These are phyloP conservation scores for Mugil cephalus DNA, from an alignment of 2,113 vertebrate genomes.

Conservation along the genomic window DNA sequence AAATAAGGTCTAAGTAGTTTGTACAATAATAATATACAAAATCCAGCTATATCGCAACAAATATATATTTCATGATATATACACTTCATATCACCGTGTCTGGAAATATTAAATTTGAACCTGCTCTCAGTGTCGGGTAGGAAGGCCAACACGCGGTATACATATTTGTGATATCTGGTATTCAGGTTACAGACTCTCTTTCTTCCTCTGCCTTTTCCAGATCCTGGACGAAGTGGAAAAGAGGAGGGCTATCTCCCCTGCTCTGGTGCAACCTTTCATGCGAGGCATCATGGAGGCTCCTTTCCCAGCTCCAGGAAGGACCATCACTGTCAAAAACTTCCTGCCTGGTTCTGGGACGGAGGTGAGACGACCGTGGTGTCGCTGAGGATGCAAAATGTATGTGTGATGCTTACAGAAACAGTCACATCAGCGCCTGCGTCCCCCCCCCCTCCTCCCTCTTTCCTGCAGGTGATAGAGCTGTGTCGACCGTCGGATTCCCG, in stretches of 20 bases:
- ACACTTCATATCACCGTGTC: neutral
- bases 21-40: too few species aligned
- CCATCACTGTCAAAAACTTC: conserved; percentile 95
- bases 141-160: neutral
- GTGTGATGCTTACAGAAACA: neutral
- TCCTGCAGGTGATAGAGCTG: conserved; percentile 91
- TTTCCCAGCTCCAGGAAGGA: conserved; percentile 94
- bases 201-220: conserved; percentile 73
- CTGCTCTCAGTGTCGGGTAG: neutral
- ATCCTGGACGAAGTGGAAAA: conserved; percentile 98
- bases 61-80: neutral
- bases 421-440: neutral
- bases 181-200: neutral
- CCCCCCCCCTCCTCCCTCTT: neutral
- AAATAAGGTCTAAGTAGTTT: too few species aligned
- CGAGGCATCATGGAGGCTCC: conserved; percentile 97
- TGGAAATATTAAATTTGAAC: neutral
- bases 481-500: conserved; percentile 94
- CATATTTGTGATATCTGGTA: neutral
- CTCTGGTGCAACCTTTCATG: conserved; percentile 98
- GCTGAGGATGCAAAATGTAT: neutral
- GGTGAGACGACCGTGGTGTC: conserved; percentile 75
- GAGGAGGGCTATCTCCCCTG: conserved; percentile 94
- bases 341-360: conserved; percentile 96
- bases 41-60: too few species aligned